These are phyloP conservation scores for Sebastes vulpes DNA, from an alignment of 2,797 vertebrate genomes.

Conservation along the genomic window DNA sequence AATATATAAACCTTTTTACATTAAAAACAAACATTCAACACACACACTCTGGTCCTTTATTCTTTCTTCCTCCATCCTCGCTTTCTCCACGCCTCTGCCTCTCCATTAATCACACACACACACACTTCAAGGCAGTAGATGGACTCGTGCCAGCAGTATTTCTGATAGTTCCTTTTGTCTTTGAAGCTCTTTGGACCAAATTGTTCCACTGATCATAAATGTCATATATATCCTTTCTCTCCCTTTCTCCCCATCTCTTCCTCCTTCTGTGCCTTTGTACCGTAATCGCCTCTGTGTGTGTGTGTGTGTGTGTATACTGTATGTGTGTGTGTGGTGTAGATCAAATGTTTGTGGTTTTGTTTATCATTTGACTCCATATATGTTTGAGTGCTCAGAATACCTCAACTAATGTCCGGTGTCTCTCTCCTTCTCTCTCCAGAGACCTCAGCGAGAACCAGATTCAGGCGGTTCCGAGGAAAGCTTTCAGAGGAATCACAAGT, in stretches of 20 bases:
- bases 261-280: conserved; percentile 62
- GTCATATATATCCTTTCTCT: conserved; percentile 70
- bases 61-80: background rate
- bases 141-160: conserved; percentile 53
- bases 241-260: conserved; percentile 39
- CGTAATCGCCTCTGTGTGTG: conserved; percentile 39
- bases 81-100: conserved; percentile 14
- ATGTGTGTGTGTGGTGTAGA: conserved; percentile 1
- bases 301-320: background rate
- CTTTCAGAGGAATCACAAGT: conserved; percentile 95
- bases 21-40: conserved; percentile 39
- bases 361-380: conserved; percentile 51
- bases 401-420: conserved; percentile 43
- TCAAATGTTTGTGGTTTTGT: conserved; percentile 61
- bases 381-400: conserved; percentile 45
- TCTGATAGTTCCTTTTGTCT: conserved; percentile 71
- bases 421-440: conserved; percentile 80
- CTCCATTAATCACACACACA: conserved; percentile 42
- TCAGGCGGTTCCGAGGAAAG: conserved; percentile 96
- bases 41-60: background rate
- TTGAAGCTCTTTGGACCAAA: conserved; percentile 78
- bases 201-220: conserved; percentile 81
- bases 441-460: conserved; percentile 99
- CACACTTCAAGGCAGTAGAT: conserved; percentile 24
- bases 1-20: conserved; percentile 30